phyloP scores from a whole-genome alignment of 1,140 invertebrate genomes.

The Orchesella cincta region DNA sequence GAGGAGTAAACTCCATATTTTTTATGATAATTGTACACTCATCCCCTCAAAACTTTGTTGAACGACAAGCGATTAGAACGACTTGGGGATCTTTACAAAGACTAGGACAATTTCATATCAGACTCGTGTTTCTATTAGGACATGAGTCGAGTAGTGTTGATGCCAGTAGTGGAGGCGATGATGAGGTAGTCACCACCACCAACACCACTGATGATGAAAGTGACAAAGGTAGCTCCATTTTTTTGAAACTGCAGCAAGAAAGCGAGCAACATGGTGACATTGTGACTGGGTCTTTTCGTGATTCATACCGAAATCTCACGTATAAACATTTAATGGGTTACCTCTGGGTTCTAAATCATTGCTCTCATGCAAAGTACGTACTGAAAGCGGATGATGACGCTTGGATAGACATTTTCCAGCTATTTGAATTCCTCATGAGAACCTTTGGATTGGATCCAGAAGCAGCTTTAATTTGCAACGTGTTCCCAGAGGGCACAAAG shows the following conservation, averaged over 20 bases:
- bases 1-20: conserved; percentile 28
- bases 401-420: conserved; percentile 59
- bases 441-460: conserved; percentile 50
- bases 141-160: background rate
- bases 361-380: conserved; percentile 56
- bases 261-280: conserved; percentile 51
- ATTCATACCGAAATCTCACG: conserved; percentile 59
- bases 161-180: background rate
- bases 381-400: conserved; percentile 63
- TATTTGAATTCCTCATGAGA: conserved; percentile 53
- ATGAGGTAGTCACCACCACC: background rate
- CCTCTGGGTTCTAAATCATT: conserved; percentile 58
- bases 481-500: conserved; percentile 54
- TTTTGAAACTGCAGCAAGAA: conserved; percentile 38
- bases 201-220: background rate
- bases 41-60: conserved; percentile 55
- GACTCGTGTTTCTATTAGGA: conserved; percentile 54
- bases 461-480: conserved; percentile 55
- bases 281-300: conserved; percentile 57
- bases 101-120: conserved; percentile 44
- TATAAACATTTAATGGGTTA: conserved; percentile 61
- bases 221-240: background rate
- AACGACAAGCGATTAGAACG: conserved; percentile 55
- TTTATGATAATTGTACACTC: conserved; percentile 55
- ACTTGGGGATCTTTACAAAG: conserved; percentile 51